phyloP scores from a whole-genome alignment of 2,113 vertebrate genomes.

The Sardina pilchardus region DNA sequence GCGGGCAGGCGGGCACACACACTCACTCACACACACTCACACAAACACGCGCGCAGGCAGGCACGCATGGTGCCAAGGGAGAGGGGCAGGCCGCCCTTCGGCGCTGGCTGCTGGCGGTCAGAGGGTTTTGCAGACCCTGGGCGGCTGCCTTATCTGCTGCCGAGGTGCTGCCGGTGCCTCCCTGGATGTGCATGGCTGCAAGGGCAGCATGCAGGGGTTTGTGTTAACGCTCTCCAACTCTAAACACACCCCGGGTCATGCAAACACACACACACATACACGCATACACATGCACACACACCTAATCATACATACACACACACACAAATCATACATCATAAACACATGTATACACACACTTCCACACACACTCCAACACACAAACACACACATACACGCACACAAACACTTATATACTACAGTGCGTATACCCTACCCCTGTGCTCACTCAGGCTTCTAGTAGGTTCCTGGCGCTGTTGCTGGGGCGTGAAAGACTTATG shows the following conservation, averaged over 20 bases:
- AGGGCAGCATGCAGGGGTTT: slow-evolving; percentile 20
- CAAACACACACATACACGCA: slow-evolving; percentile 28
- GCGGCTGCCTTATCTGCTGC: slow-evolving; percentile 28
- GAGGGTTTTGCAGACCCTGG: slow-evolving; percentile 34
- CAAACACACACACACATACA: background rate
- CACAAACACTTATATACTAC: background rate
- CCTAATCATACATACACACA: background rate
- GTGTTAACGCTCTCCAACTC: background rate
- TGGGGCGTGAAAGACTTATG: background rate
- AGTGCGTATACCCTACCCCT: background rate
- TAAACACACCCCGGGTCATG: background rate
- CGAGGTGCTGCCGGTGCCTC: slow-evolving; percentile 23
- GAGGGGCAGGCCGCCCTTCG: background rate
- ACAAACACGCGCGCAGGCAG: slow-evolving; percentile 34
- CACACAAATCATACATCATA: background rate
- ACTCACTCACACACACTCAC: too few relatives aligned
- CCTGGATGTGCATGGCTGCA: slow-evolving; percentile 22
- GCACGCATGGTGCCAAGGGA: slow-evolving; percentile 24
- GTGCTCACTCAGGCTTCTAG: slow-evolving; percentile 3
- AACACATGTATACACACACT: background rate
- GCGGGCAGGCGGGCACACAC: background rate
- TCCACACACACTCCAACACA: slow-evolving; percentile 17
- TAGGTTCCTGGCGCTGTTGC: background rate
- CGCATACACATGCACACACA: background rate
- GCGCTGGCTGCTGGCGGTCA: background rate